phyloP scores from a whole-genome alignment of 1,140 invertebrate genomes.

The Pararge aegeria region DNA sequence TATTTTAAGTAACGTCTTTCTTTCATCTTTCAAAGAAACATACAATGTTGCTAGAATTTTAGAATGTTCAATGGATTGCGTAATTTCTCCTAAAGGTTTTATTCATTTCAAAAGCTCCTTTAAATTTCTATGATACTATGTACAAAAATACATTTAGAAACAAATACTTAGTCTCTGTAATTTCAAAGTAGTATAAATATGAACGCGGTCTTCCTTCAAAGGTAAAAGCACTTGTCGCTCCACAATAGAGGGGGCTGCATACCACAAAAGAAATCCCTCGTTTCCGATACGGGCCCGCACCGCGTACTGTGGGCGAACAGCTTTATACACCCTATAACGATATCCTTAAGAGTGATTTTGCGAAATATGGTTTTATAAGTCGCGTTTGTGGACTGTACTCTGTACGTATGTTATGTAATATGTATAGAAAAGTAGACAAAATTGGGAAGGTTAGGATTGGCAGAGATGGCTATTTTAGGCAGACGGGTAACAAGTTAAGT shows the following conservation, averaged over 20 bases:
- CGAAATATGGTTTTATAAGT: neutral
- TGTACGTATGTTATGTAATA: constrained; percentile 15
- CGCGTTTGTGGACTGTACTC: too few species aligned
- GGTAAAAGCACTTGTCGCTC: constrained; percentile 43
- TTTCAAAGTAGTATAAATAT: constrained; percentile 20
- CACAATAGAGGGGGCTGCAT: constrained; percentile 37
- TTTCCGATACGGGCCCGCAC: constrained; percentile 36
- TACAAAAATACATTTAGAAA: neutral
- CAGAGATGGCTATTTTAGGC: neutral
- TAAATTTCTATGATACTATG: neutral
- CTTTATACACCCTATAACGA: constrained; percentile 17
- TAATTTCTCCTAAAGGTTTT: too few species aligned
- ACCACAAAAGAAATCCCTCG: constrained; percentile 37
- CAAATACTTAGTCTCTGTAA: neutral
- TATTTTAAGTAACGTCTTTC: too few species aligned
- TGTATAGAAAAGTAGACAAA: neutral
- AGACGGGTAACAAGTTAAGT: too few species aligned
- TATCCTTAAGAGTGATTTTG: constrained; percentile 5
- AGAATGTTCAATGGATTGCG: too few species aligned
- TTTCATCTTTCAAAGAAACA: too few species aligned
- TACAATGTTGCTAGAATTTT: too few species aligned
- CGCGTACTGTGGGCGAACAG: constrained; percentile 17
- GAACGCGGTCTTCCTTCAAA: constrained; percentile 35
- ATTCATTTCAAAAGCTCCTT: too few species aligned
- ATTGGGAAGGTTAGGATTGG: neutral